These are phyloP conservation scores for Agelas oroides DNA, from an alignment of 37 sponge, comb jelly and placozoan genomes.

Conservation along the genomic window DNA sequence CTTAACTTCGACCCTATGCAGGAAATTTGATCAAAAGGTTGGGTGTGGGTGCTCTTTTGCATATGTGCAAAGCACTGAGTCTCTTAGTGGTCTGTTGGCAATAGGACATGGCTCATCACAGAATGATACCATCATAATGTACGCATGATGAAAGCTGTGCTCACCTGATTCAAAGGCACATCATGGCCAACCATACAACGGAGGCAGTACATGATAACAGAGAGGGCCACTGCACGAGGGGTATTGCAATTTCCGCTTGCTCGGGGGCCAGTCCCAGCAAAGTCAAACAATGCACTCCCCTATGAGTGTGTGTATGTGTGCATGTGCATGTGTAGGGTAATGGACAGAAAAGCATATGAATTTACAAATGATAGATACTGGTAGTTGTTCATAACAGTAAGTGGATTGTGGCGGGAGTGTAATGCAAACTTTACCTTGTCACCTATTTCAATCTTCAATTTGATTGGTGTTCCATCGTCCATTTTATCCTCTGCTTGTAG, in stretches of 20 bases:
- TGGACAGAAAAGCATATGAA: no score
- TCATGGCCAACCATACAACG: conserved; percentile 97
- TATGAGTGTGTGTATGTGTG: conserved; percentile 41
- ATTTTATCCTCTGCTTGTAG: conserved; percentile 81
- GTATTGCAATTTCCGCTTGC: conserved; percentile 87
- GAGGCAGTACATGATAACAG: conserved; percentile 96
- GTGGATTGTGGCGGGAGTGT: no score
- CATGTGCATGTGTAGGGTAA: conserved; percentile 40
- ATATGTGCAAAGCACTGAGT: no score
- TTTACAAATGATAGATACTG: no score
- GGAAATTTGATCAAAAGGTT: no score
- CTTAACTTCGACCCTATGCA: no score
- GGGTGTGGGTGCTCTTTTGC: no score
- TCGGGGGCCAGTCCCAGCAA: conserved; percentile 90
- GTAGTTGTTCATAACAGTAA: no score
- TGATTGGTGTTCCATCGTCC: conserved; percentile 92
- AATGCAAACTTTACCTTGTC: conserved; percentile 32
- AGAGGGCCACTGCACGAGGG: conserved; percentile 86
- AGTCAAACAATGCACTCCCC: conserved; percentile 93
- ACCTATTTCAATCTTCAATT: conserved; percentile 72
- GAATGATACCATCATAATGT: no score
- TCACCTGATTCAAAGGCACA: conserved; percentile 96
- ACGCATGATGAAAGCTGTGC: no score
- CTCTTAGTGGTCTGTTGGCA: neutral
- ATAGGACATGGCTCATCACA: neutral